A percentile compares a stretch with the other conserved stretches of the same genome.
Conservation (phyloP, 2,113 vertebrate genomes). For the Spilogale gracilis region DNA sequence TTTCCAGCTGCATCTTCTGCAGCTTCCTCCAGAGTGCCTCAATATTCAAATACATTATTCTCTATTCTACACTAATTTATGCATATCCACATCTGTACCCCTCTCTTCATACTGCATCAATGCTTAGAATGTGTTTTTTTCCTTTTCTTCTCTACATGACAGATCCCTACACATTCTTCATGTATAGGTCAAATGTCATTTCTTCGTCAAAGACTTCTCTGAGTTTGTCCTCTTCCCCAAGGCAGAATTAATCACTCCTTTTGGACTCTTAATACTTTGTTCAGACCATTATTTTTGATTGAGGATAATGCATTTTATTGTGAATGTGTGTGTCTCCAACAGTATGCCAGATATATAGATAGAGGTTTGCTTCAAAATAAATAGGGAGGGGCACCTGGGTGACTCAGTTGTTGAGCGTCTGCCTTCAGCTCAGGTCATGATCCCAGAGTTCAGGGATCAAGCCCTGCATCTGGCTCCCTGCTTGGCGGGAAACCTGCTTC, state of each 20-base stretch:
- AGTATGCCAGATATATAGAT: not conserved
- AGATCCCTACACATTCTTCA: not conserved
- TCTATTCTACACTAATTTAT: not conserved
- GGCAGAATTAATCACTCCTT: slow-evolving; percentile 48
- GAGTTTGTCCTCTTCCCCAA: slow-evolving; percentile 34
- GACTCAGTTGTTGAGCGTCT: too few relatives aligned
- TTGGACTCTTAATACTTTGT: not conserved
- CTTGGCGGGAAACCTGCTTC: too few relatives aligned
- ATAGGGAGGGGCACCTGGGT: not conserved
- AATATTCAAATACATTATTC: slow-evolving; percentile 19
- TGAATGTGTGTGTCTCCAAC: not conserved
- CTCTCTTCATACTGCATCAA: not conserved
- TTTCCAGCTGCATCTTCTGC: not conserved
- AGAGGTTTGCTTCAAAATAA: slow-evolving; percentile 61
- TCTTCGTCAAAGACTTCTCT: slow-evolving; percentile 59
- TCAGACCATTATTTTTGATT: not conserved
- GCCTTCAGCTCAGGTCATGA: too few relatives aligned
- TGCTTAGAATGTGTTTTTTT: not conserved
- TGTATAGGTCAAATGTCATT: slow-evolving; percentile 17
- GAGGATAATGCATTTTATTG: slow-evolving; percentile 15
- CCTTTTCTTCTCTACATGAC: not conserved
- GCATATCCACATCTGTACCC: not conserved
- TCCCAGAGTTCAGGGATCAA: too few relatives aligned
- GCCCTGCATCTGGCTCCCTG: too few relatives aligned
- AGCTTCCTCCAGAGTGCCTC: slow-evolving; percentile 31